A percentile compares a stretch with the other conserved stretches of the same genome.
phyloP scores from a whole-genome alignment of 2,113 vertebrate species.

The human (Homo sapiens) region GRCh38 chr6:85280001-85280500 shows the following conservation, averaged over 20 bases:
- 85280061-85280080: conserved; percentile 3
- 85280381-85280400: background rate
- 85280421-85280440: background rate
- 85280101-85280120: background rate
- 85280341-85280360: background rate
- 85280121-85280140: background rate
- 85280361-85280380: background rate
- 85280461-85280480: background rate
- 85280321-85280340: background rate
- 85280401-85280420: background rate
- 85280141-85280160: conserved; percentile 4
- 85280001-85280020: background rate
- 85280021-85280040: background rate
- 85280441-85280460: background rate
- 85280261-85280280: background rate
- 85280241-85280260: background rate
- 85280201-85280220: background rate
- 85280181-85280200: background rate
- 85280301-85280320: background rate
- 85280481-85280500: background rate
- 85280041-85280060: background rate
- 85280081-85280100: background rate
- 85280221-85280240: conserved; percentile 12
- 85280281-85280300: background rate
- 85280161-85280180: background rate